These are phyloP conservation scores for Panthera leo DNA, from an alignment of 2,113 vertebrate genomes.

Conservation along the genomic window DNA sequence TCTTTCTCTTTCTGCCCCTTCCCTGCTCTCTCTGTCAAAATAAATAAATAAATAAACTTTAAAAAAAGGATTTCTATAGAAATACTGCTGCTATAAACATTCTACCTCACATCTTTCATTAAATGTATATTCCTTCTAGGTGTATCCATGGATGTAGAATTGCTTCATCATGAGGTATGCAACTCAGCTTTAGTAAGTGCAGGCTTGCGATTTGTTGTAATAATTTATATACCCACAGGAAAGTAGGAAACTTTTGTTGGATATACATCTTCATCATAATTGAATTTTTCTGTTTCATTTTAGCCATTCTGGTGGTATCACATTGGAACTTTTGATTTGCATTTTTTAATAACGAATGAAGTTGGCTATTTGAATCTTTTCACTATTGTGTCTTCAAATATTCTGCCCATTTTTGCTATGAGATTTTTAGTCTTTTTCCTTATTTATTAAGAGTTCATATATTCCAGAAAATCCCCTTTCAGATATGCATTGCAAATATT, in stretches of 20 bases:
- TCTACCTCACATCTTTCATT: not conserved
- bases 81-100: not conserved
- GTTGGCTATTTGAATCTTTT: not conserved
- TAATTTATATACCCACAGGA: not conserved
- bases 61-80: not conserved
- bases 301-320: not conserved
- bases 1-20: too few species aligned
- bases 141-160: not conserved
- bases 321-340: not conserved
- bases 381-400: not conserved
- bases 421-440: not conserved
- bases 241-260: not conserved
- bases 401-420: not conserved
- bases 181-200: not conserved
- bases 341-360: not conserved
- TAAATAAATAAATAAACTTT: too few species aligned
- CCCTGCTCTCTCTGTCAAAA: too few species aligned
- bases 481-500: not conserved
- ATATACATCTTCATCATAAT: not conserved
- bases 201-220: not conserved
- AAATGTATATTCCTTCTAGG: not conserved
- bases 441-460: not conserved
- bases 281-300: not conserved
- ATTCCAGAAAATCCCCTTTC: not conserved
- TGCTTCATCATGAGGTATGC: not conserved